phyloP scores from a whole-genome alignment of 92 coral and sea anemone species.

The Epizoanthus scotinus region DNA sequence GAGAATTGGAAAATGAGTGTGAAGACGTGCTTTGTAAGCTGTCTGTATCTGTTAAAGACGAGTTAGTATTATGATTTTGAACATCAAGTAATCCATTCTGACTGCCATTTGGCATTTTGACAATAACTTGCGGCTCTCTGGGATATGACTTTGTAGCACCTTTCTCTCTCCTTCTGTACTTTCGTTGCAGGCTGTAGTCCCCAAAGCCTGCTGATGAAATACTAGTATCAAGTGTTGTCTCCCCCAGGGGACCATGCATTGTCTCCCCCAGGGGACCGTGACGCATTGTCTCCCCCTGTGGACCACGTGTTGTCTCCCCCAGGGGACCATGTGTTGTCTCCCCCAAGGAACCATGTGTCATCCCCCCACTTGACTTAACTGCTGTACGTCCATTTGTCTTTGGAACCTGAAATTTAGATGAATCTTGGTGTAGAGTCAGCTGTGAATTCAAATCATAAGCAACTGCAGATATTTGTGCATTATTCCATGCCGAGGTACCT shows the following conservation, averaged over 20 bases:
- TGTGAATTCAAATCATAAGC: slow-evolving; percentile 30
- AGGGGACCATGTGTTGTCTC: slow-evolving; percentile 16
- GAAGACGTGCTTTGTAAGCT: slow-evolving; percentile 83
- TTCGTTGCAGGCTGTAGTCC: slow-evolving; percentile 30
- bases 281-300: no score
- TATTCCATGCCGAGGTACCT: not conserved
- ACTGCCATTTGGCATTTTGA: not conserved
- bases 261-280: slow-evolving; percentile 17
- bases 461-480: slow-evolving; percentile 29
- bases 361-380: no score
- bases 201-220: slow-evolving; percentile 29
- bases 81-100: slow-evolving; percentile 22
- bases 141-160: not conserved
- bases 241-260: slow-evolving; percentile 12
- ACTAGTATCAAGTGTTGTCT: slow-evolving; percentile 22
- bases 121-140: slow-evolving; percentile 12
- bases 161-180: slow-evolving; percentile 17
- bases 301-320: slow-evolving; percentile 19
- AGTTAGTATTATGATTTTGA: slow-evolving; percentile 28
- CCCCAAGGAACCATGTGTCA: slow-evolving; percentile 5
- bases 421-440: not conserved
- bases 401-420: not conserved
- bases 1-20: slow-evolving; percentile 73
- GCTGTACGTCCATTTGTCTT: slow-evolving; percentile 11
- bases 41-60: slow-evolving; percentile 63